These are phyloP conservation scores for Erebia aethiops DNA, from an alignment of 2,888 invertebrate genomes.

Conservation along the genomic window DNA sequence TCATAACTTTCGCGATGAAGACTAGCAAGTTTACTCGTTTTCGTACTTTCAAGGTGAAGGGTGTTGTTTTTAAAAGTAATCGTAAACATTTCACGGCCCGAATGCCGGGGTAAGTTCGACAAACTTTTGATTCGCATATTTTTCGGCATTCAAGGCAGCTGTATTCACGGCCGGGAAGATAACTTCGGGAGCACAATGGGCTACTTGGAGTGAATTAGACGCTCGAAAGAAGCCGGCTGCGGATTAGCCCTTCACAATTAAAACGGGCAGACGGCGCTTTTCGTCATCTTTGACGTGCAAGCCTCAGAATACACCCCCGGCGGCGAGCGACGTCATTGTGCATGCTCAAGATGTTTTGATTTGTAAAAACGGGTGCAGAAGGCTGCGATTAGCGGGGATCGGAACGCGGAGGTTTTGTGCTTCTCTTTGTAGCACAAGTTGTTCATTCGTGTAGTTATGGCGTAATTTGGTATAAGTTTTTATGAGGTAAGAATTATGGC, in stretches of 20 bases:
- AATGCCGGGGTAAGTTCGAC: conserved; percentile 9
- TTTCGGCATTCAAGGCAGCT: conserved; percentile 51
- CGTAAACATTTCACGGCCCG: conserved; percentile 28
- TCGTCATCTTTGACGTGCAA: conserved; percentile 52
- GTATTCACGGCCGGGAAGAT: conserved; percentile 48
- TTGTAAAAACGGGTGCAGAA: conserved; percentile 48
- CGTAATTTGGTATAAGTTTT: conserved; percentile 37
- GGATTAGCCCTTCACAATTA: conserved; percentile 71
- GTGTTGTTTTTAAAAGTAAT: conserved; percentile 35
- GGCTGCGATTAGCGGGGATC: conserved; percentile 40
- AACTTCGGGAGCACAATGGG: conserved; percentile 54
- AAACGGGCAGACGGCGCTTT: conserved; percentile 57
- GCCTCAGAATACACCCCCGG: conserved; percentile 55
- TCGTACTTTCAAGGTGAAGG: conserved; percentile 33
- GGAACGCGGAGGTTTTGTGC: conserved; percentile 36
- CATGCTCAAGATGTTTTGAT: conserved; percentile 55
- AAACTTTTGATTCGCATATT: conserved; percentile 37
- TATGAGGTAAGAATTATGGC: conserved; percentile 29
- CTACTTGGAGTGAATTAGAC: conserved; percentile 71
- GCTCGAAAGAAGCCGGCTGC: conserved; percentile 60
- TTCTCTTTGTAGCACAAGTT: conserved; percentile 35
- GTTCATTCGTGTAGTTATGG: conserved; percentile 51
- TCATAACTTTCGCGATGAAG: conserved; percentile 31
- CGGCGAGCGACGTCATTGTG: conserved; percentile 52
- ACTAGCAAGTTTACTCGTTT: conserved; percentile 26